phyloP scores from a whole-genome alignment of 2,113 vertebrate species.

The Dromas ardeola region DNA sequence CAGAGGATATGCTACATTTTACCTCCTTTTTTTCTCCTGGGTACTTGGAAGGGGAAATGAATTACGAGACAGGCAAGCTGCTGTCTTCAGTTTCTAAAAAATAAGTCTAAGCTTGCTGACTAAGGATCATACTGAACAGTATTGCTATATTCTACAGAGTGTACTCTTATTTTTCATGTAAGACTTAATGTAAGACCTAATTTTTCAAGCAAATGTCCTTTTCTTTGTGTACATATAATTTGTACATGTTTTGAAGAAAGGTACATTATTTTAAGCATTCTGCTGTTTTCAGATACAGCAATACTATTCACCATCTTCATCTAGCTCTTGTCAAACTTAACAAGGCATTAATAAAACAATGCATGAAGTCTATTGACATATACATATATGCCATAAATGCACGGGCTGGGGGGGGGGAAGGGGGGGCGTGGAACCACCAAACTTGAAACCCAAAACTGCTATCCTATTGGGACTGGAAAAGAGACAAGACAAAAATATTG shows the following conservation, averaged over 20 bases:
- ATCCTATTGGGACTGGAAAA: neutral
- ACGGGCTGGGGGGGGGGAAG: too few relatives aligned
- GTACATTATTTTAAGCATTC: neutral
- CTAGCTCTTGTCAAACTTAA: neutral
- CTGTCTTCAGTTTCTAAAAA: neutral
- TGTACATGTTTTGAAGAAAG: neutral
- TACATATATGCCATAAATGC: neutral
- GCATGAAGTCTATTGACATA: neutral
- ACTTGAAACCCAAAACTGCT: neutral
- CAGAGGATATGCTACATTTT: neutral
- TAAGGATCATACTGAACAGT: neutral
- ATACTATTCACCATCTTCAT: neutral
- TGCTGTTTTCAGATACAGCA: neutral
- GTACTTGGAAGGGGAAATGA: neutral
- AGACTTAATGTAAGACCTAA: neutral
- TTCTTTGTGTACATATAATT: neutral
- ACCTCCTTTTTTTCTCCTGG: neutral
- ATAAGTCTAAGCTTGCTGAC: neutral
- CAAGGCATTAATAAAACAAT: neutral
- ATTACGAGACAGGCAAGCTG: neutral
- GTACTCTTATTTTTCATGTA: neutral
- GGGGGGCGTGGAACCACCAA: too few relatives aligned
- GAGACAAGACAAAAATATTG: neutral
- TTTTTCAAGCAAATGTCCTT: neutral
- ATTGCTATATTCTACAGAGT: neutral